Conservation (phyloP, 2,888 invertebrate genomes). For the Nephrotoma flavescens region DNA sequence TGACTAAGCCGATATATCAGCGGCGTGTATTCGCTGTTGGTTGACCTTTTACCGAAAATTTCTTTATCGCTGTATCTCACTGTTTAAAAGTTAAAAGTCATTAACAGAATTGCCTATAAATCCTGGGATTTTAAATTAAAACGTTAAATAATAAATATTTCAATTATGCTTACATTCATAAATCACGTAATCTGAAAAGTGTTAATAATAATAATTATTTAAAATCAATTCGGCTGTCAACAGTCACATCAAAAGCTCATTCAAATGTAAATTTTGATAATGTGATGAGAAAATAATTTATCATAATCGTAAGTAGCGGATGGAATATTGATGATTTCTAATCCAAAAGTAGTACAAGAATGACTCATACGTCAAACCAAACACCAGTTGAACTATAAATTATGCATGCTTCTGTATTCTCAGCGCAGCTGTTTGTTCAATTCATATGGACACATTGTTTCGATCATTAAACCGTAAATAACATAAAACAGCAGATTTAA, state of each 20-base stretch:
- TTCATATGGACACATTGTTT: neutral
- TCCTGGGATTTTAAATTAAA: no score
- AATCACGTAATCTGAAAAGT: neutral
- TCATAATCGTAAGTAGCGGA: neutral
- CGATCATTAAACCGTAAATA: no score
- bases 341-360: neutral
- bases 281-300: neutral
- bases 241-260: neutral
- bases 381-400: neutral
- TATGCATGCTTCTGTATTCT: neutral
- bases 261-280: neutral
- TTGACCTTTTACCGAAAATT: no score
- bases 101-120: no score
- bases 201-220: neutral
- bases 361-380: neutral
- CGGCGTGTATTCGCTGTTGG: no score
- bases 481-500: no score
- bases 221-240: neutral
- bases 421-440: neutral
- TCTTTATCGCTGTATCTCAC: no score
- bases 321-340: neutral
- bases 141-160: neutral
- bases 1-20: no score
- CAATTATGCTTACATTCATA: neutral
- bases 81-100: no score